Evolutionary conservation across 2,888 invertebrate species (phyloP).

Genomic region (Antitype chi): DNA sequence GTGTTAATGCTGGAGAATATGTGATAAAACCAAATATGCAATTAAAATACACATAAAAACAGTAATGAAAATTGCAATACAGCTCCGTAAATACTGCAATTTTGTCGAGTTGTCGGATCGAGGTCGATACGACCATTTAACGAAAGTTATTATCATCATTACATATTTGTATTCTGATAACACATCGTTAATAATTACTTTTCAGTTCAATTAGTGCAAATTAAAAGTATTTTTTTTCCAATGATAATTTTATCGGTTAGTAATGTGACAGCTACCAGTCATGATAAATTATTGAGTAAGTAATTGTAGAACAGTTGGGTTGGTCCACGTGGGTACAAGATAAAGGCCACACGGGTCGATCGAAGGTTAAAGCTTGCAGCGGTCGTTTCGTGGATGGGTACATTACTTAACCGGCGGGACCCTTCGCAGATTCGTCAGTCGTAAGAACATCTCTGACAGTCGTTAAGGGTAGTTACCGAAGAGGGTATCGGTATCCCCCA

Average conservation of each 20-base stretch:
- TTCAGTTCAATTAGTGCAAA: slow-evolving; percentile 24
- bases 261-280: background rate
- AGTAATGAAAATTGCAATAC: background rate
- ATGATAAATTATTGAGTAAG: background rate
- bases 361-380: background rate
- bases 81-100: background rate
- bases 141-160: slow-evolving; percentile 12
- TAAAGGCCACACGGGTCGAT: background rate
- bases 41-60: background rate
- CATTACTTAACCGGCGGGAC: background rate
- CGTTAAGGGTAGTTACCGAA: too few relatives aligned
- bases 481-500: too few relatives aligned
- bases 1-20: background rate
- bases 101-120: background rate
- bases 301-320: background rate
- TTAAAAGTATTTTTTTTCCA: background rate
- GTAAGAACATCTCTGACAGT: too few relatives aligned
- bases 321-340: background rate
- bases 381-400: background rate
- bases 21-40: background rate
- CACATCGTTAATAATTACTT: slow-evolving; percentile 19
- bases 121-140: slow-evolving; percentile 10
- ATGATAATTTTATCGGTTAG: background rate
- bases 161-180: slow-evolving; percentile 10
- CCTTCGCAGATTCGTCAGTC: background rate